These are phyloP conservation scores for Phlogophora meticulosa DNA, from an alignment of 2,888 invertebrate species.

Conservation along the genomic window DNA sequence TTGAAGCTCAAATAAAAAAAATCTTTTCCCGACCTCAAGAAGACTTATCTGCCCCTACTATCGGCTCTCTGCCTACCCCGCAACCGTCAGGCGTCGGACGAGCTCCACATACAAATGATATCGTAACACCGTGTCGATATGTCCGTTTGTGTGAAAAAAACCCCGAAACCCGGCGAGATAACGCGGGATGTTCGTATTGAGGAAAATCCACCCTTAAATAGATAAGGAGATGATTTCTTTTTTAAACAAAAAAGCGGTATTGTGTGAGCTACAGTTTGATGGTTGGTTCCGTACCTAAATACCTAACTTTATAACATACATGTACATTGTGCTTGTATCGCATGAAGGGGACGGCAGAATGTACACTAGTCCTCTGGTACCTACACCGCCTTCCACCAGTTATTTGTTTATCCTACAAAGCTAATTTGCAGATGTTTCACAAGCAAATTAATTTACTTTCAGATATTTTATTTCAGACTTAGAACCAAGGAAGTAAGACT, in stretches of 20 bases:
- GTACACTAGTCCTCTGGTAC: too few species aligned
- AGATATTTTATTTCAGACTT: too few species aligned
- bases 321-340: too few species aligned
- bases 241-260: constrained; percentile 44
- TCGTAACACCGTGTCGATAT: constrained; percentile 53
- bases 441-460: too few species aligned
- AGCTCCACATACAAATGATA: constrained; percentile 56
- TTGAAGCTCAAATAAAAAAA: constrained; percentile 32
- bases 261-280: neutral
- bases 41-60: constrained; percentile 34
- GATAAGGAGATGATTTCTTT: constrained; percentile 52
- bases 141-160: constrained; percentile 55
- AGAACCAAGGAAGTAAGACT: too few species aligned
- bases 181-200: constrained; percentile 52
- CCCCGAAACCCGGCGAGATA: constrained; percentile 42
- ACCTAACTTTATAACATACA: too few species aligned
- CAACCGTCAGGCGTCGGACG: constrained; percentile 3
- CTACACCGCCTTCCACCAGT: too few species aligned
- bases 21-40: constrained; percentile 27
- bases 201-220: constrained; percentile 55
- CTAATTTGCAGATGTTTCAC: too few species aligned
- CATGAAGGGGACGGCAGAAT: too few species aligned
- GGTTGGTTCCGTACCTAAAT: constrained; percentile 28
- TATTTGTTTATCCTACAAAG: too few species aligned
- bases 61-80: constrained; percentile 30